Evolutionary conservation across 2,888 invertebrate species (phyloP), one percentile per base, ranked within the genome.

Genomic region (Drosophila tanythrix): DNA sequence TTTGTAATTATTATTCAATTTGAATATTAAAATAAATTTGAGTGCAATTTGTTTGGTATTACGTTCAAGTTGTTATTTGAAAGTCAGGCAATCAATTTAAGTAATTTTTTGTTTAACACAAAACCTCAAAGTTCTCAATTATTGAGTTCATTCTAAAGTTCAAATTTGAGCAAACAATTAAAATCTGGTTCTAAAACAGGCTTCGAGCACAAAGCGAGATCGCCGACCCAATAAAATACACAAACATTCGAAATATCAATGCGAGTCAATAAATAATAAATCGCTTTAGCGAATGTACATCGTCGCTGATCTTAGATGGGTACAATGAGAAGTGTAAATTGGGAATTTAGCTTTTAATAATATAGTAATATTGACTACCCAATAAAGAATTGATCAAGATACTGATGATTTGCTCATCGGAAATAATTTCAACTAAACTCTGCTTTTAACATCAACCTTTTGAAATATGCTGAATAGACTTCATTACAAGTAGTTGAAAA

Each of bases 101-200:
- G 11, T 25, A 29, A 38, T 46, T 43, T 25, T 4, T 31, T 13
- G 3, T 25, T 3, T 8, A 46, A 53, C 33, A 31, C 25, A 35
- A 68, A 68, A 13, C 25, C 7, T 4, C 38, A 58, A 27, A 25
- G 15, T n/a, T 13, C 10, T n/a, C 27, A 15, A 25, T 40, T 2
- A 21, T 1, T 50, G 25, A 35, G 36, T 27, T 43, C n/a, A 27
- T 31, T 46, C 3, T 27, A 46, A 36, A 29, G 36, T 36, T 69
- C 21, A 52, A 38, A 11, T 43, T 52, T 7, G 29, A 38, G n/a
- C 18, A 52, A 70, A 53, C 31, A 5, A n/a, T 35, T n/a, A 1
- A 48, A 38, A 48, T 59, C 77, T 29, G 74, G 51, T 75, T 74
- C 27, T 36, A 15, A 31, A 70, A 70, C 71, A 8, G 71, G 61